Base-by-base conservation (phyloP, 1,140 invertebrate species). In the Acromyrmex charruanus region DNA sequence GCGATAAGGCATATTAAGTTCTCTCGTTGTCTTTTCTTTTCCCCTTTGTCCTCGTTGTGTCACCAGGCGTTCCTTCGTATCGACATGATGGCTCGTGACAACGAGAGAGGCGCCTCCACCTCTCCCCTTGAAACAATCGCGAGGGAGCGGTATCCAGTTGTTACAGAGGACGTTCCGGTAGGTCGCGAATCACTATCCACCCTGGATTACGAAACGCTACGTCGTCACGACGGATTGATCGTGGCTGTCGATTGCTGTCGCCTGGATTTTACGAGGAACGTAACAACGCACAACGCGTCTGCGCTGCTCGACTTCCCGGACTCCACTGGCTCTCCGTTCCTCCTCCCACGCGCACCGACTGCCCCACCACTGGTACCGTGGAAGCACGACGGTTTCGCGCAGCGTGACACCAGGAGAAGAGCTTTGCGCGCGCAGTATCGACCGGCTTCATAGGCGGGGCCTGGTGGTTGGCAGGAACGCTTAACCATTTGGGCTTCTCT, bases 281-380 rank as follows among this genome's bases (percentile, higher is more conserved):
- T 84, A 86, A 84, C 91, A 84, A 90, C 89, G 89, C 92, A 92
- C 87, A 92, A 94, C 94, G 94, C 95, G 95, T 95, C 95, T 95
- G 94, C 95, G 95, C 95, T 95, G 91, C 92, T 92, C 94, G 94
- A 95, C 93, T 95, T 94, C 94, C 94, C 94, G 95, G 94, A 94
- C 95, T 93, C 93, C 95, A 95, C 95, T 95, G 94, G 92, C 92
- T 92, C 91, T 87, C 82, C 89, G 90, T 84, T 94, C 93, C 92
- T 94, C 95, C 94, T 95, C 95, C 95, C 94, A 95, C 94, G 94
- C 92, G 81, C 88, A 90, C 79, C 85, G 85, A 85, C 90, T 87
- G 81, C 90, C 91, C 93, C 92, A 92, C 91, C 92, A 90, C 12
- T 91, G 28, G 10, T 0, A 3, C n/a, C 49, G 12, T 53, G 16